Base-by-base conservation (phyloP, 2,888 invertebrate species). In the Nomada goodeniana region DNA sequence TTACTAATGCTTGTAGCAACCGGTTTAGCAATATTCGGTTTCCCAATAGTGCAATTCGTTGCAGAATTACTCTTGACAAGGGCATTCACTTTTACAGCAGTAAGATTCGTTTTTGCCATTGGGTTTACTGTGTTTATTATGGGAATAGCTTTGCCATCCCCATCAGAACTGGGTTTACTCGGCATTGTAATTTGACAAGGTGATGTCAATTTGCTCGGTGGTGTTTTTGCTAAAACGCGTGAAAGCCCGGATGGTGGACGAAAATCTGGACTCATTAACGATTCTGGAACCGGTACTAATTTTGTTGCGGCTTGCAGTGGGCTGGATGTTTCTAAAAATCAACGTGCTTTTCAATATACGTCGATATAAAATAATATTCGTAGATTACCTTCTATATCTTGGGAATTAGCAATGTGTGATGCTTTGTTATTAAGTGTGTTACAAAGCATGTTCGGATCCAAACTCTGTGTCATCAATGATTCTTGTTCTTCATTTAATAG, bases 221-320 rank as follows among this genome's bases (percentile, higher is more conserved):
- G 91, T 52, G 91, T 92, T 74, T 92, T 92, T 15, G 91, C 88
- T 72, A 93, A 80, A 69, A 93, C 87, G 70, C 92, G 88, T 18
- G 91, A 92, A 3, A 93, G 85, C 52, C 92, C 92, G 3, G 93
- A 93, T 2, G 93, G 92, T 36, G 92, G 93, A 63, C 92, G 95
- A 92, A 96, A 96, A 92, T 97, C 97, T 0, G 97, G 97, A 91
- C 97, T 97, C 97, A 97, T 97, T 1, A 98, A 94, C 0, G 97
- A 97, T 92, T 98, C 98, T 0, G 98, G 98, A 44, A 98, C 98
- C 0, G 98, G 98, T 0, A 98, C 97, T 95, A 98, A 96, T 94
- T 97, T 98, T 0, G 97, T 97, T 13, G 97, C 96, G 13, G 97
- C 97, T 91, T 97, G 97, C 79, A 98, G 93, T 0, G 97, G 96